Evolutionary conservation across 1,140 invertebrate genomes (phyloP).

Genomic region (Phymastichus coffea): DNA sequence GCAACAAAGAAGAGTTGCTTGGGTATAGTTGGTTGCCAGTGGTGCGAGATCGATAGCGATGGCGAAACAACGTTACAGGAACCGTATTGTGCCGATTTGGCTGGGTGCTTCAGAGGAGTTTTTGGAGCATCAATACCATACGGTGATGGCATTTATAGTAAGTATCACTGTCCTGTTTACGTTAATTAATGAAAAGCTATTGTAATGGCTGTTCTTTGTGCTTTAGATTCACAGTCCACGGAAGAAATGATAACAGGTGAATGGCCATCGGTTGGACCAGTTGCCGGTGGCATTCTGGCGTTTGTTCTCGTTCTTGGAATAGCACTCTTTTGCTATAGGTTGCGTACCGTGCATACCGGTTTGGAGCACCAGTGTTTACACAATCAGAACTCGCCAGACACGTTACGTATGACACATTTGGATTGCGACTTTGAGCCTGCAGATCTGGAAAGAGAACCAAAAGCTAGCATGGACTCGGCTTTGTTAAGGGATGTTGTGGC

Average conservation of each 20-base stretch:
- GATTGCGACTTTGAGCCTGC: slow-evolving; percentile 46
- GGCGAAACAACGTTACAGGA: slow-evolving; percentile 65
- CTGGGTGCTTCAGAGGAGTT: slow-evolving; percentile 82
- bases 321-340: slow-evolving; percentile 66
- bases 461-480: slow-evolving; percentile 59
- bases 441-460: slow-evolving; percentile 47
- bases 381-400: slow-evolving; percentile 49
- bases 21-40: slow-evolving; percentile 85
- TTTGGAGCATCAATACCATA: slow-evolving; percentile 81
- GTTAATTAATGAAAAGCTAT: slow-evolving; percentile 7
- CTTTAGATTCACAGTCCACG: slow-evolving; percentile 52
- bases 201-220: too few relatives aligned
- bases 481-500: slow-evolving; percentile 61
- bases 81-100: slow-evolving; percentile 78
- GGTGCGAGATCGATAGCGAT: slow-evolving; percentile 82
- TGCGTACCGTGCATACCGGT: slow-evolving; percentile 50
- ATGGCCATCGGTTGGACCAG: slow-evolving; percentile 64
- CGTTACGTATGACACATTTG: slow-evolving; percentile 50
- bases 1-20: slow-evolving; percentile 74
- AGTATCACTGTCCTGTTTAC: slow-evolving; percentile 30
- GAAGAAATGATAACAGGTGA: slow-evolving; percentile 54
- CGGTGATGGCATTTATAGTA: slow-evolving; percentile 66
- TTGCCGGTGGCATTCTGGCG: slow-evolving; percentile 65
- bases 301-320: slow-evolving; percentile 63
- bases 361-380: slow-evolving; percentile 53